phyloP scores from a whole-genome alignment of 2,797 vertebrate species.

The Momotus momota region DNA sequence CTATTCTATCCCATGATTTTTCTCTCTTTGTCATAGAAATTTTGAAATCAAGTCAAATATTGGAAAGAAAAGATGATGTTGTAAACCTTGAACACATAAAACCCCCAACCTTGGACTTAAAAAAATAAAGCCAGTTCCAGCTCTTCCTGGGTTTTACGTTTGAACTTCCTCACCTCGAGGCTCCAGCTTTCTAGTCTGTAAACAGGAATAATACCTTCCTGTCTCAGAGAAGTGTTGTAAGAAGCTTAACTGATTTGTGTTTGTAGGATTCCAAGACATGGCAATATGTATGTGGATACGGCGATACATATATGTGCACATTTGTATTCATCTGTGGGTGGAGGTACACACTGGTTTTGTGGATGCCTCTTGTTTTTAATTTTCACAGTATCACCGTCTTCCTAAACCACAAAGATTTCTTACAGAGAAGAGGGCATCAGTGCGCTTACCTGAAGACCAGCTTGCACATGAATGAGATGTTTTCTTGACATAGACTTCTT shows the following conservation, averaged over 20 bases:
- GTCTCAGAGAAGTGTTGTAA: background rate
- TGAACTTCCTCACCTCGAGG: background rate
- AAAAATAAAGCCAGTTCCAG: background rate
- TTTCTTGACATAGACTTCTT: background rate
- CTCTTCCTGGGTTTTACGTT: background rate
- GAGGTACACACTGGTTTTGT: background rate
- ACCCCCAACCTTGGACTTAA: background rate
- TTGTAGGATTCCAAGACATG: background rate
- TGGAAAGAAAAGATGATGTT: background rate
- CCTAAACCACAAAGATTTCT: background rate
- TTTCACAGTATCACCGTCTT: background rate
- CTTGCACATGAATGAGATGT: background rate
- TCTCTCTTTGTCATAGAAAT: background rate
- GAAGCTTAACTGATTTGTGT: background rate
- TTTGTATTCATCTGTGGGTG: background rate
- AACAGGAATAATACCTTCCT: conserved; percentile 34
- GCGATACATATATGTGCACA: background rate
- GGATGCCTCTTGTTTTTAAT: background rate
- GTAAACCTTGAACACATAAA: background rate
- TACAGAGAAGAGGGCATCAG: background rate
- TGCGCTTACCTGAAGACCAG: accelerated
- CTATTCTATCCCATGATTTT: background rate
- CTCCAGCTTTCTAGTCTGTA: conserved; percentile 16
- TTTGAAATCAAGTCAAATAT: background rate
- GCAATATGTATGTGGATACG: background rate